phyloP scores from a whole-genome alignment of 2,888 invertebrate species.

The Drosophila mettleri region DNA sequence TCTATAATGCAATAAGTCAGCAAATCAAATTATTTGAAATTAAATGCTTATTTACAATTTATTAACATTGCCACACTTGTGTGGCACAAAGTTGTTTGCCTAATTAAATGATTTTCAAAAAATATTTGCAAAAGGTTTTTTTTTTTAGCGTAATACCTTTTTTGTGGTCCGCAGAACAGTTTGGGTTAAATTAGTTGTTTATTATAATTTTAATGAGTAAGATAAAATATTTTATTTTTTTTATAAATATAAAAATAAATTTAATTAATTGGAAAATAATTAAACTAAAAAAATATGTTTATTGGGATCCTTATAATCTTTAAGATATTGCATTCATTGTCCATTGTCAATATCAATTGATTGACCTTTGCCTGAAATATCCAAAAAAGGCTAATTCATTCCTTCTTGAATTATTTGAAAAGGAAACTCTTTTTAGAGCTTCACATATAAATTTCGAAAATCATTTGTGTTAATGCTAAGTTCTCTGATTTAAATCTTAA shows the following conservation, averaged over 20 bases:
- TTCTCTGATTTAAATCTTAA: not conserved
- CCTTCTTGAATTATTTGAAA: not conserved
- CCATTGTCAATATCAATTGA: no score
- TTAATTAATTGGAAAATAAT: no score
- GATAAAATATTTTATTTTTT: no score
- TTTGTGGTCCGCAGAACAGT: not conserved
- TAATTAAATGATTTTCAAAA: slow-evolving; percentile 4
- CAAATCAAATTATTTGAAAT: not conserved
- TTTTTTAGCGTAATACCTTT: not conserved
- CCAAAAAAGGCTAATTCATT: no score
- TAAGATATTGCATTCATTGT: no score
- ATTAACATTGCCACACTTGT: slow-evolving; percentile 11
- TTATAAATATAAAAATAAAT: no score
- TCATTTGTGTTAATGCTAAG: not conserved
- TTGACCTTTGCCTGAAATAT: no score
- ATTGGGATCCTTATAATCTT: no score
- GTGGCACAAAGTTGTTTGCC: not conserved
- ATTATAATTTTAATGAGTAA: no score
- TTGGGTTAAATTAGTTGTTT: not conserved
- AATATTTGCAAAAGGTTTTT: not conserved
- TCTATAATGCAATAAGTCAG: slow-evolving; percentile 12
- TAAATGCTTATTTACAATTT: not conserved
- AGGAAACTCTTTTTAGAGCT: not conserved
- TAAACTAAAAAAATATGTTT: no score
- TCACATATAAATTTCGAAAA: not conserved